Evolutionary conservation across 2,888 invertebrate species (phyloP).

Genomic region (Chloroclystis v-ata): DNA sequence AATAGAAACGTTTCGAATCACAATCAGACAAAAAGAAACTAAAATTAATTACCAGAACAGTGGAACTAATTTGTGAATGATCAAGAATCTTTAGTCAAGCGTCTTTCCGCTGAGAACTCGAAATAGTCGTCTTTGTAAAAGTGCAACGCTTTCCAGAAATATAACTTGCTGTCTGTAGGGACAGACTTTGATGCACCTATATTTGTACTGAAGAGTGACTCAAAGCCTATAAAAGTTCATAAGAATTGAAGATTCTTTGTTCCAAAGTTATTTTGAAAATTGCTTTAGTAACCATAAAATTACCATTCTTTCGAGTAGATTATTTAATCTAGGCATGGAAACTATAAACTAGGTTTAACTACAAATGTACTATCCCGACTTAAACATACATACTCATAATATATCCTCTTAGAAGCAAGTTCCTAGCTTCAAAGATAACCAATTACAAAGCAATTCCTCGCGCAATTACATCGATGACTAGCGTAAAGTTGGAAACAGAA

Average conservation of each 20-base stretch:
- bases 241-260: background rate
- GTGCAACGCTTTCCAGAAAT: slow-evolving; percentile 45
- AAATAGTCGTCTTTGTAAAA: slow-evolving; percentile 51
- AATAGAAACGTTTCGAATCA: background rate
- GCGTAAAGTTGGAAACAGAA: slow-evolving; percentile 33
- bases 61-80: slow-evolving; percentile 56
- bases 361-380: too few species aligned
- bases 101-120: slow-evolving; percentile 38
- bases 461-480: slow-evolving; percentile 52
- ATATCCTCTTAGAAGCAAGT: slow-evolving; percentile 17
- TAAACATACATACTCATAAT: background rate
- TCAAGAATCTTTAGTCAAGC: slow-evolving; percentile 36
- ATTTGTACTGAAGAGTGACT: slow-evolving; percentile 8
- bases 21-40: slow-evolving; percentile 4
- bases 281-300: too few species aligned
- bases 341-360: too few species aligned
- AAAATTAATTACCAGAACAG: slow-evolving; percentile 38
- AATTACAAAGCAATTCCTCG: slow-evolving; percentile 46
- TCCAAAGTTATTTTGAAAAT: background rate
- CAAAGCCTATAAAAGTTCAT: background rate
- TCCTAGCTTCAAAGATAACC: slow-evolving; percentile 42
- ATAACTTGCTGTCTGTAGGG: slow-evolving; percentile 17
- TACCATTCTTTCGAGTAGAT: too few species aligned
- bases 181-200: slow-evolving; percentile 11
- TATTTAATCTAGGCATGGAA: too few species aligned